These are phyloP conservation scores for Kryptopterus vitreolus DNA, from an alignment of 2,797 vertebrate species.

Conservation along the genomic window DNA sequence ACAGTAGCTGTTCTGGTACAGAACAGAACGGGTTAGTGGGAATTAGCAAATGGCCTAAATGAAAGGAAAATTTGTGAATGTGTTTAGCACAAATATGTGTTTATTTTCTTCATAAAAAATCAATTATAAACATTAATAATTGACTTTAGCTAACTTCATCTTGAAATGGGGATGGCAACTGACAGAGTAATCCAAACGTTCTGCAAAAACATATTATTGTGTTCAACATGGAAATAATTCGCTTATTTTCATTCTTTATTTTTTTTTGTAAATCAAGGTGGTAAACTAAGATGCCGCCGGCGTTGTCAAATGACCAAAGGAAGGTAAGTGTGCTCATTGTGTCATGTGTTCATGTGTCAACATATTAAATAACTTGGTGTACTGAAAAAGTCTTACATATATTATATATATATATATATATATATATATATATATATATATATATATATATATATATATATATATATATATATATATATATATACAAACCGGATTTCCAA, in stretches of 20 bases:
- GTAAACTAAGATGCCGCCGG: conserved; percentile 59
- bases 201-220: not conserved
- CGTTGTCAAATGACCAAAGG: conserved; percentile 60
- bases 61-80: not conserved
- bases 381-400: too few relatives aligned
- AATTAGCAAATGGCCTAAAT: not conserved
- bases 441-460: too few relatives aligned
- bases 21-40: not conserved
- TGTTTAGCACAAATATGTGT: not conserved
- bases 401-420: too few relatives aligned
- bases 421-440: too few relatives aligned
- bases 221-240: not conserved
- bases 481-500: too few relatives aligned
- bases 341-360: not conserved
- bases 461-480: too few relatives aligned
- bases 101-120: not conserved
- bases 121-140: not conserved
- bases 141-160: not conserved
- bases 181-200: not conserved
- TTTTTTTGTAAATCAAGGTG: conserved; percentile 59
- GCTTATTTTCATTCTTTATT: conserved; percentile 3
- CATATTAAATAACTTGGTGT: not conserved
- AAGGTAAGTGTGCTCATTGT: conserved; percentile 68
- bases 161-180: too few relatives aligned
- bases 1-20: conserved; percentile 4